Evolutionary conservation across 1,140 invertebrate genomes (phyloP).

Genomic region (Phymastichus coffea): DNA sequence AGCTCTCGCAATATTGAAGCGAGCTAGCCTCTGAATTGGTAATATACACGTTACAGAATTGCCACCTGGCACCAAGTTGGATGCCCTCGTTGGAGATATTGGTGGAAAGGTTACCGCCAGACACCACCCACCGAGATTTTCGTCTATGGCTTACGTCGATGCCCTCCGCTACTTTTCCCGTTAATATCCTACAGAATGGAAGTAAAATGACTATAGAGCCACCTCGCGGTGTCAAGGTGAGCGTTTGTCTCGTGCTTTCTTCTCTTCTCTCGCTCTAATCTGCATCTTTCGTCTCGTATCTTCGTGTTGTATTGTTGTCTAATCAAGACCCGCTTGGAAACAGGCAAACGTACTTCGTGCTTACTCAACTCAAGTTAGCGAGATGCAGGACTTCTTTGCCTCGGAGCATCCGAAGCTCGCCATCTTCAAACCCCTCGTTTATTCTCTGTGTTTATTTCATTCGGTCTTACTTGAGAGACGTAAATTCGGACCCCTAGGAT

Average conservation of each 20-base stretch:
- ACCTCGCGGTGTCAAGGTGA: slow-evolving; percentile 67
- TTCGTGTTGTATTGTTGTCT: too few relatives aligned
- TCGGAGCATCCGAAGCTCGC: slow-evolving; percentile 54
- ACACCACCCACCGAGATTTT: slow-evolving; percentile 62
- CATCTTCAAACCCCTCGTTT: slow-evolving; percentile 67
- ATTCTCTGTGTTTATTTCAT: slow-evolving; percentile 73
- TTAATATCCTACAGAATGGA: slow-evolving; percentile 70
- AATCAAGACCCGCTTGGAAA: slow-evolving; percentile 25
- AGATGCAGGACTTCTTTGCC: slow-evolving; percentile 61
- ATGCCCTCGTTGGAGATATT: slow-evolving; percentile 64
- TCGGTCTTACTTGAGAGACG: slow-evolving; percentile 67
- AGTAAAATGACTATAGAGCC: slow-evolving; percentile 75
- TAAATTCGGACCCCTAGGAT: slow-evolving; percentile 73
- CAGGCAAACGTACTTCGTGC: slow-evolving; percentile 67
- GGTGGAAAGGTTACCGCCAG: slow-evolving; percentile 58
- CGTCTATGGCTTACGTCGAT: slow-evolving; percentile 75
- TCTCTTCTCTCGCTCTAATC: too few relatives aligned
- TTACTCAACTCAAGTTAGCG: slow-evolving; percentile 57
- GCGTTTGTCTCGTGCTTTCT: too few relatives aligned
- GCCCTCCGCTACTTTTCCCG: slow-evolving; percentile 66
- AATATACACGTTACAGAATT: slow-evolving; percentile 59
- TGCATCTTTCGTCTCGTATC: too few relatives aligned
- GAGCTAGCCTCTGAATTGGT: too few relatives aligned
- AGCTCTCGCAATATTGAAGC: too few relatives aligned
- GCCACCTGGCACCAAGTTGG: slow-evolving; percentile 74